phyloP scores from a whole-genome alignment of 2,797 vertebrate genomes.

The Nothura maculosa region DNA sequence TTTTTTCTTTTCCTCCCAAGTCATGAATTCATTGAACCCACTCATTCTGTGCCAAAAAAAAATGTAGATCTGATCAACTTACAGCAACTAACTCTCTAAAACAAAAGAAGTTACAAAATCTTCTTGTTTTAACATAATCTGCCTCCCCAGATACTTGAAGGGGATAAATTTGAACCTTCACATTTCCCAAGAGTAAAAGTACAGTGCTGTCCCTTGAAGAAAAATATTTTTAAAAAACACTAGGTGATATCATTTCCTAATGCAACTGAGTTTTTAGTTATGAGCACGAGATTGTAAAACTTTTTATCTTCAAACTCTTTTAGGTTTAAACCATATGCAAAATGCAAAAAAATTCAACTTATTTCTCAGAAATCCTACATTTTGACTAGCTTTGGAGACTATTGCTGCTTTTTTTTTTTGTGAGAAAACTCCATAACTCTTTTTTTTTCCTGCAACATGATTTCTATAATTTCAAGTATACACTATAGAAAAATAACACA shows the following conservation, averaged over 20 bases:
- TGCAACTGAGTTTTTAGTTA: background rate
- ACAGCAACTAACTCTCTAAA: background rate
- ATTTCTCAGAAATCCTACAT: background rate
- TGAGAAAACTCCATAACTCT: background rate
- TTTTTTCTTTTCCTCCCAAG: background rate
- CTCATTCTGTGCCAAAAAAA: background rate
- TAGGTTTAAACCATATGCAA: background rate
- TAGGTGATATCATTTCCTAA: background rate
- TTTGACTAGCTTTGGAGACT: background rate
- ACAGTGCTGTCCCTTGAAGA: background rate
- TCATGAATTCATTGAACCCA: slow-evolving; percentile 1
- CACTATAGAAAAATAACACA: background rate
- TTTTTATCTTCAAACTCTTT: background rate
- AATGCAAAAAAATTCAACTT: background rate
- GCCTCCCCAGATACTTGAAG: background rate
- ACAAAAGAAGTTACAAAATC: background rate
- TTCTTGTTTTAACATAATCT: background rate
- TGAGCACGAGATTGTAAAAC: background rate
- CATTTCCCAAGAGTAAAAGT: background rate
- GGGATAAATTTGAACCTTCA: background rate
- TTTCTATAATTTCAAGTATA: background rate
- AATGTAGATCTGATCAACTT: background rate
- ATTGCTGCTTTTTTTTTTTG: background rate
- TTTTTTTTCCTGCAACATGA: background rate
- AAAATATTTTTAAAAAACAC: background rate